Conservation (phyloP, 2,797 vertebrate species). For the Gymnopithys bicolor region DNA sequence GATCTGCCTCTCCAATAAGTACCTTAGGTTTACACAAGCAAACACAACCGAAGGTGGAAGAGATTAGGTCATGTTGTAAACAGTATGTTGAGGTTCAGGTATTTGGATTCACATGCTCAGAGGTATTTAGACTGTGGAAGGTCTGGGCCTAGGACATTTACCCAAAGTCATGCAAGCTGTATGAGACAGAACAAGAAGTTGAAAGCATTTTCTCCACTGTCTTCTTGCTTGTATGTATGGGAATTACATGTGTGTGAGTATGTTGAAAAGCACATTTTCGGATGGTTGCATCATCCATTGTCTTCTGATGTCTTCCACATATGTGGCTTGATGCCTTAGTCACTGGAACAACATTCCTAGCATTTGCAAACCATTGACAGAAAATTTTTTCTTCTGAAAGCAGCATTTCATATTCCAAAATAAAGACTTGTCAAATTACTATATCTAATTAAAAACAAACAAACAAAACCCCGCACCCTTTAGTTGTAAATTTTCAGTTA, state of each 20-base stretch:
- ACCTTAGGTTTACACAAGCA: not conserved
- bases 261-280: not conserved
- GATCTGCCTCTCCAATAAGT: not conserved
- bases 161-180: not conserved
- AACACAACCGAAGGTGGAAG: not conserved
- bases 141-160: not conserved
- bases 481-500: not conserved
- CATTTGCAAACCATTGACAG: not conserved
- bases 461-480: rapidly evolving
- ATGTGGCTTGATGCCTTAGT: not conserved
- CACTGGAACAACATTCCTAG: not conserved
- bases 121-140: not conserved
- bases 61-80: not conserved
- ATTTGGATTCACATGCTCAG: not conserved
- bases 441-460: not conserved
- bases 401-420: not conserved
- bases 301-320: not conserved
- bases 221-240: not conserved
- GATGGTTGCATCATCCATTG: not conserved
- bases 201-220: not conserved
- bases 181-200: not conserved
- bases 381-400: not conserved
- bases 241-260: not conserved
- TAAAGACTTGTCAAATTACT: not conserved
- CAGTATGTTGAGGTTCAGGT: not conserved